A percentile compares a stretch with the other conserved stretches of the same genome.
Evolutionary conservation across 2,113 vertebrate species (phyloP).

Genomic region (Pelecanus crispus): DNA sequence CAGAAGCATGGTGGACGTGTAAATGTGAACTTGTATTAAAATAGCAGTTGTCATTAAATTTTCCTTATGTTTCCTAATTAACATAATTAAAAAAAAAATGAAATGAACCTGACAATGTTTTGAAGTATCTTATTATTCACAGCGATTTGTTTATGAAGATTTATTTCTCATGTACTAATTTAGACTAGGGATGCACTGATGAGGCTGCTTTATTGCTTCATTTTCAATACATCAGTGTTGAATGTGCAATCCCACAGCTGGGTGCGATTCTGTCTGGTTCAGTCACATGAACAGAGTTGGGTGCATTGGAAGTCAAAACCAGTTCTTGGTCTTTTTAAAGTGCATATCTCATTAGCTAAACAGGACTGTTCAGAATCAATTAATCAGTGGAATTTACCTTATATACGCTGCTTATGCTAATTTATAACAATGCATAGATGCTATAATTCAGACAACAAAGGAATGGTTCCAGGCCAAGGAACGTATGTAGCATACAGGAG

Average conservation of each 20-base stretch:
- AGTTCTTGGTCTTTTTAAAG: background rate
- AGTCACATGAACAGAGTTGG: background rate
- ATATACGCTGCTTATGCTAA: background rate
- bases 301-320: background rate
- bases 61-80: slow-evolving; percentile 29
- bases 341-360: background rate
- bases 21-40: background rate
- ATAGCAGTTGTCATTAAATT: background rate
- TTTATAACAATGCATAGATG: background rate
- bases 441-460: background rate
- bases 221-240: background rate
- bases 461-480: background rate
- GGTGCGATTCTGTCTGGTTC: background rate
- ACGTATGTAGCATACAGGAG: rapidly evolving
- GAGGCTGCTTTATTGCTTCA: background rate
- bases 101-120: background rate
- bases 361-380: background rate
- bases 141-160: background rate
- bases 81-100: background rate
- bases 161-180: background rate
- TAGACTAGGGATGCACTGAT: background rate
- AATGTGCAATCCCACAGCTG: background rate
- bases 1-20: background rate
- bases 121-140: slow-evolving; percentile 1
- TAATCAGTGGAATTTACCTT: background rate